Conservation (phyloP, 2,797 vertebrate genomes). For the Cryptoprocta ferox region DNA sequence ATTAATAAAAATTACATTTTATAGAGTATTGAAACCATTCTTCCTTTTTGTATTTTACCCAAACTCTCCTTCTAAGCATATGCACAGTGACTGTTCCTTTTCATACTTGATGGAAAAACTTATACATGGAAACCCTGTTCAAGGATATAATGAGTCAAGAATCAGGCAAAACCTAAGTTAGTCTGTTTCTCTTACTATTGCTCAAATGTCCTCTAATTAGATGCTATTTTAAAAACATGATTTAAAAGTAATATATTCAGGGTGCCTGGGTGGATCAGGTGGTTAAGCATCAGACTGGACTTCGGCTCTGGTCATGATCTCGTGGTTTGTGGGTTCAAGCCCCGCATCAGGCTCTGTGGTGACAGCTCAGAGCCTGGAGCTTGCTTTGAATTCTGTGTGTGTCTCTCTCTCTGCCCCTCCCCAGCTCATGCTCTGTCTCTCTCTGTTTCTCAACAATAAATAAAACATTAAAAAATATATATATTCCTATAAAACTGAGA, state of each 20-base stretch:
- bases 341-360: too few relatives aligned
- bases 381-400: too few relatives aligned
- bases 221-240: neutral
- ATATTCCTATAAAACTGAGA: neutral
- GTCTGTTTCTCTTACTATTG: neutral
- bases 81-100: neutral
- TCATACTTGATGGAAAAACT: neutral
- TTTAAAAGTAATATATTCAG: neutral
- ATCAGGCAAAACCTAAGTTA: neutral
- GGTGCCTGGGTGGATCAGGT: too few relatives aligned
- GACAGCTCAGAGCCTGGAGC: too few relatives aligned
- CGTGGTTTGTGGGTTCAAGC: too few relatives aligned
- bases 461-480: too few relatives aligned
- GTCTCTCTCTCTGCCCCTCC: too few relatives aligned
- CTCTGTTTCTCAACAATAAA: too few relatives aligned
- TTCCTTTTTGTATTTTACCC: neutral
- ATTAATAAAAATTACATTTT: neutral
- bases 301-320: too few relatives aligned
- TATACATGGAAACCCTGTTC: neutral
- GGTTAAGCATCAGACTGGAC: too few relatives aligned
- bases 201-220: constrained; percentile 27
- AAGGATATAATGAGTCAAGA: neutral
- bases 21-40: neutral
- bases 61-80: neutral
- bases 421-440: too few relatives aligned